Evolutionary conservation across 2,888 invertebrate genomes (phyloP), one percentile per base, ranked within the genome.

Genomic region (Galerucella nymphaeae): DNA sequence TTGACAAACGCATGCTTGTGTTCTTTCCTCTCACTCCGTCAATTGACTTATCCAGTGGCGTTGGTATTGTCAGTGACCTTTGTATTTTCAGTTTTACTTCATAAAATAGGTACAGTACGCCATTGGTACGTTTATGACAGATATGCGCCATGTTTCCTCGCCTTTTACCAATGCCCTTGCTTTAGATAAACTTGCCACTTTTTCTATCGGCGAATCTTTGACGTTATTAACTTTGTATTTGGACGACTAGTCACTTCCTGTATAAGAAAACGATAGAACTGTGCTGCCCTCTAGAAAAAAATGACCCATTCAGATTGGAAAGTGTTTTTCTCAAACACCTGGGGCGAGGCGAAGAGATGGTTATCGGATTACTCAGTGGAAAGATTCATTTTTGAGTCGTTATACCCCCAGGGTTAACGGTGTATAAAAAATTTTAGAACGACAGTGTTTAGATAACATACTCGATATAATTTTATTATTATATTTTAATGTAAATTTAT

Each of bases 231-330:
- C 2, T 16, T 23, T 13, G 16, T 16, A 10, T 42, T 62, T 23
- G 61, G 61, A 10, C 18, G n/a, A 9, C 42, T 42, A 62, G 61
- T 11, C 61, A 62, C 61, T 18, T 5, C 61, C 9, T 14, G 6
- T 14, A 13, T 58, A 13, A 57, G 38, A 62, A 62, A 38, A 62
- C 61, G 11, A 71, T 20, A 70, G 71, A 62, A 58, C 38, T 48
- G 18, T 16, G 61, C 62, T 16, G 69, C 71, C 64, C 69, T 75
- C 74, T 71, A 50, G 55, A 74, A 74, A 69, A 78, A 74, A 79
- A 79, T 77, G 79, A 76, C 76, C 79, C 77, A 71, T 77, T 70
- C 76, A 77, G 79, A 79, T 79, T 78, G 79, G 75, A 79, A 76
- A 77, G 73, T 76, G 76, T 75, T 75, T 75, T 70, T 68, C 72